Base-by-base conservation (phyloP, 92 coral and sea anemone genomes). In the Diadumene lineata region DNA sequence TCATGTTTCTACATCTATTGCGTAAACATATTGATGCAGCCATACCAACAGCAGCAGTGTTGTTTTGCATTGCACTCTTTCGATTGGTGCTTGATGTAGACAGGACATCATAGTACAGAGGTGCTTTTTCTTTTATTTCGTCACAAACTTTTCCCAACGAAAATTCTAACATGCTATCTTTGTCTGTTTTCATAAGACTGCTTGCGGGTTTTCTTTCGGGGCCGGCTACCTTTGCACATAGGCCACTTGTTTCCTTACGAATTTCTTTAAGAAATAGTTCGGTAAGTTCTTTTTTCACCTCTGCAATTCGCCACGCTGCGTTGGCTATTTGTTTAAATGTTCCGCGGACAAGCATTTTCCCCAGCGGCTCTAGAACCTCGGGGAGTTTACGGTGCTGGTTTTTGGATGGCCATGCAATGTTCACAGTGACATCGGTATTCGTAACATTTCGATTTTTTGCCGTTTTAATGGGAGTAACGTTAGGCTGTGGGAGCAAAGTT, bases 1-100 rank as follows among this genome's bases (percentile, higher is more conserved):
- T 86, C 96, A 86, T 75, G 57, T 51, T 55, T n/a, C 53, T 69
- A 34, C 84, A 90, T 60, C 90, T 48, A 72, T 82, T 69, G 27
- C 79, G 31, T 0, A 85, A 68, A 79, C 90, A 85, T 24, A 89
- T 76, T 2, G 85, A 90, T 69, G 94, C 90, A 33, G 94, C 92
- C 96, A 90, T 90, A 50, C 82, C 96, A 75, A 90, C 78, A 22
- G 92, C 92, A n/a, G 57, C 50, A 19, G 75, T 26, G 60, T 34
- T 24, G 43, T 50, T 68, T 53, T 69, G 73, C 32, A 79, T 79
- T 23, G 63, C 74, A 51, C 86, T 86, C 53, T 38, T 80, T 0
- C 71, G 28, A 80, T 77, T 87, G 27, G 80, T 68, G 18, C 73
- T 57, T 2, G 89, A 84, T 24, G 88, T 76, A 13, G 75, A 71